Conservation (phyloP, 2,113 vertebrate genomes). For the Galbula dea region DNA sequence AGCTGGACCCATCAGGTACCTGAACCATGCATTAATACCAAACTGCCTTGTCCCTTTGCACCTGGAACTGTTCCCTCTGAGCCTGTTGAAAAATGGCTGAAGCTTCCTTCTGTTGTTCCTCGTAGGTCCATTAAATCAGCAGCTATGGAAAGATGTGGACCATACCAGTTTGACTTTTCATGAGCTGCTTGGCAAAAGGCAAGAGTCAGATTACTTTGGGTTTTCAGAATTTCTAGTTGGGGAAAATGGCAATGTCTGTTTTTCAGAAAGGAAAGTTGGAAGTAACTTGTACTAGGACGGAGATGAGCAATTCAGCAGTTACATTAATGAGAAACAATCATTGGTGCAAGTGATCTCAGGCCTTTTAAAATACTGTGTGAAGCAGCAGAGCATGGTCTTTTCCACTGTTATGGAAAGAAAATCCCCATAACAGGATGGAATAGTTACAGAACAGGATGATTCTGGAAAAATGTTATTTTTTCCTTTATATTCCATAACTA, state of each 20-base stretch:
- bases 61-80: not conserved
- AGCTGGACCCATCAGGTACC: not conserved
- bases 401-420: conserved; percentile 6
- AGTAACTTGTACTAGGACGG: not conserved
- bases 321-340: not conserved
- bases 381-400: not conserved
- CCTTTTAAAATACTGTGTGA: not conserved
- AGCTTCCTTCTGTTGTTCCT: not conserved
- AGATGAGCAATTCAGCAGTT: not conserved
- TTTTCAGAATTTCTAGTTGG: not conserved
- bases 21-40: not conserved
- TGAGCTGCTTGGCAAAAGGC: not conserved
- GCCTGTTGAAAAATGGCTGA: not conserved
- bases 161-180: not conserved
- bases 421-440: not conserved
- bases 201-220: not conserved
- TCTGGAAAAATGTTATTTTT: not conserved
- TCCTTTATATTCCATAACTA: not conserved
- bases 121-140: not conserved
- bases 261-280: conserved; percentile 27
- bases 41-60: not conserved
- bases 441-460: not conserved
- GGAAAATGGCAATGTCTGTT: not conserved
- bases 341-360: conserved; percentile 4
- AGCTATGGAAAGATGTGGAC: not conserved